Base-by-base conservation (phyloP, 2,113 vertebrate genomes). In the Lepus europaeus region DNA sequence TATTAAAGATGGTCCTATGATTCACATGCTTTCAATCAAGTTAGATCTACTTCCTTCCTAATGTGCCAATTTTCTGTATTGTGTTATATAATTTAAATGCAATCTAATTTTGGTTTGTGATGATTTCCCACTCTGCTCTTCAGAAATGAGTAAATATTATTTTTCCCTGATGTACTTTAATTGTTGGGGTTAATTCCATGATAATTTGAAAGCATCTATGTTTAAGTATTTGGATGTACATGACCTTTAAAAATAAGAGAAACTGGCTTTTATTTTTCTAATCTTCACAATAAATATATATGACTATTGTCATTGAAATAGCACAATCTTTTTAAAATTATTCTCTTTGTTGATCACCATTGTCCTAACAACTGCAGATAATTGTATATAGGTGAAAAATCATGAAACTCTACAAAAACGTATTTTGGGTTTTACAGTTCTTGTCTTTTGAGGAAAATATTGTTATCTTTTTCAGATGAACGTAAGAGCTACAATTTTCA, bases 401-500 rank as follows among this genome's bases (percentile, higher is more conserved):
- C 49, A 14, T 76, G 51, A 45, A 81, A 51, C 10, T 73, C 4
- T 61, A 4, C 0, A 56, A 91, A 89, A 87, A 63, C 3, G 33
- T 59, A 92, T 86, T 20, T 31, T 74, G 22, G 45, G 81, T 92
- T 95, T 96, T 83, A 1, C 12, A 74, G 9, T 39, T 23, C 76
- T 95, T 92, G 80, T 31, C 77, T 22, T 89, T 96, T 97, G 39
- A 51, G 56, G 78, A 95, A 97, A 97, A 96, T 92, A 94, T 80
- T 96, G 61, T 98, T 93, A 77, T 49, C 45, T 53, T 93, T 97
- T 97, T 96, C 66, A 92, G 83, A 95, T 94, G 84, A 93, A 96
- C 22, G 39, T 39, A 70, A 96, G 64, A 84, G 33, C 73, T 76
- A 53, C 95, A 93, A 96, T 97, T 98, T 98, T 97, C 96, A 96